Base-by-base conservation (phyloP, 2,888 invertebrate genomes). In the Chloromyia formosa region DNA sequence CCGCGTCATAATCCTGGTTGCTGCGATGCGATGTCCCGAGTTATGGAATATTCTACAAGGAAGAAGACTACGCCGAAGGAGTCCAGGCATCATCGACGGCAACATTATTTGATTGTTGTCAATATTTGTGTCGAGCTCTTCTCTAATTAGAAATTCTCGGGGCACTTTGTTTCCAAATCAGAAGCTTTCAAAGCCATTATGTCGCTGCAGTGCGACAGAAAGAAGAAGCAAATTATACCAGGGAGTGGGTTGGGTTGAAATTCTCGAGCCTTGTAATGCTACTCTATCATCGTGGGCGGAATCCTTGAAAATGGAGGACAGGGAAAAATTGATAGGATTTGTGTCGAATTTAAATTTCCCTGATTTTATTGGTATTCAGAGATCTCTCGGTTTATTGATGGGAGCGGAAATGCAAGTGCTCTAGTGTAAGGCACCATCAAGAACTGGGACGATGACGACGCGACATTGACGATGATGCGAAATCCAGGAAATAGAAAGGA, bases 141-240 rank as follows among this genome's bases (percentile, higher is more conserved):
- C 71, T 71, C 71, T 71, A 71, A 71, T 71, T 71, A 56, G 71
- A 71, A 71, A 71, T 40, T 58, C 71, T 71, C 40, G 18, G 56
- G 71, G 71, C 71, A 71, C 69, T 69, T 69, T 58, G 40, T 71
- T 69, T 69, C 68, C 68, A 54, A 69, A 69, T 69, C 68, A 66
- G 49, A 66, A 66, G 66, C 66, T 66, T 66, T 66, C 66, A 66
- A 66, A 66, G 66, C 20, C 68, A 35, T 69, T 62, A 62, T 7
- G 62, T 18, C 16, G 49, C 49, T n/a, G 27, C 7, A 53, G 14
- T 12, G 14, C 53, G 53, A 53, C n/a, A 53, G 10, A 53, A 53
- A 53, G 53, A 53, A 53, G 16, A 53, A 16, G 53, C 16, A 53
- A 16, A 53, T 35, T 35, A 35, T 7, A 2, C 27, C 7, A 4